Evolutionary conservation across 2,797 vertebrate species (phyloP).

Genomic region (Alca torda): DNA sequence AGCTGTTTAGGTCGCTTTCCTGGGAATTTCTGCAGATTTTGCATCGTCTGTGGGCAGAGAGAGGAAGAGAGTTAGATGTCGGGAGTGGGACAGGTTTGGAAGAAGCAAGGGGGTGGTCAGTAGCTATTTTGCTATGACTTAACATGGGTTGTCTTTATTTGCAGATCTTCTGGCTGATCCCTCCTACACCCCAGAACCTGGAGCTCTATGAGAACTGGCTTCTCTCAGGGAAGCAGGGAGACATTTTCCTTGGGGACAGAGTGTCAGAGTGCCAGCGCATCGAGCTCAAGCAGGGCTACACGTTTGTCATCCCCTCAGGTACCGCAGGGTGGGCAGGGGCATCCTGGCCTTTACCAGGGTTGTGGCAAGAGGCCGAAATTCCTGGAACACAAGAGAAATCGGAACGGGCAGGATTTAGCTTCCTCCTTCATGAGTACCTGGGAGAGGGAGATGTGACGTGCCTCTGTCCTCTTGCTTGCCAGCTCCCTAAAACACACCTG

Average conservation of each 20-base stretch:
- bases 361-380: not conserved
- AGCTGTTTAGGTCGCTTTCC: not conserved
- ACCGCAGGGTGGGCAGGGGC: not conserved
- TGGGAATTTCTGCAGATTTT: not conserved
- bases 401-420: not conserved
- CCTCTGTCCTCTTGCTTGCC: not conserved
- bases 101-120: not conserved
- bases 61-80: not conserved
- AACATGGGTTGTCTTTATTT: conserved; percentile 33
- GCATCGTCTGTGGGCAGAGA: not conserved
- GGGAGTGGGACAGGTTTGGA: not conserved
- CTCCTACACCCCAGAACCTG: conserved; percentile 93
- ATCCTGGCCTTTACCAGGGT: not conserved
- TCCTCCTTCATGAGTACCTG: not conserved
- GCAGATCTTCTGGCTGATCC: conserved; percentile 98
- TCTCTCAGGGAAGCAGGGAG: conserved; percentile 96
- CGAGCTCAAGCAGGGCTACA: conserved; percentile 93
- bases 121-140: conserved; percentile 2
- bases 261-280: conserved; percentile 93
- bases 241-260: conserved; percentile 96
- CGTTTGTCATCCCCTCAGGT: conserved; percentile 98
- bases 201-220: conserved; percentile 99
- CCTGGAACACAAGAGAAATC: not conserved
- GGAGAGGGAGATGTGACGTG: not conserved
- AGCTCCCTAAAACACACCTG: not conserved